Conservation (phyloP, 2,888 invertebrate genomes). For the Leptinotarsa haldemani region DNA sequence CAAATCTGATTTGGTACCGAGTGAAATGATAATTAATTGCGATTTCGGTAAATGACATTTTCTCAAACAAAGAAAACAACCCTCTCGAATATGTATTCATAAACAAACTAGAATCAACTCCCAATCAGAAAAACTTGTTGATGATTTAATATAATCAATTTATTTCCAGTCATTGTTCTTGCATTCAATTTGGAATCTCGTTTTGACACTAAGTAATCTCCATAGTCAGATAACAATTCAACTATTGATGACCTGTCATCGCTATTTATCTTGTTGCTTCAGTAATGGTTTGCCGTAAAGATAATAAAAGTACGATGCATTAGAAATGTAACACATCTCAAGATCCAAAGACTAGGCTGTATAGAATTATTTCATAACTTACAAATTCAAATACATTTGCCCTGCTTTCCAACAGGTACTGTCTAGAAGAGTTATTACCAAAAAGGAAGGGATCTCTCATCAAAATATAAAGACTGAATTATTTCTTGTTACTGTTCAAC, state of each 20-base stretch:
- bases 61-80: no score
- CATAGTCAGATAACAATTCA: slow-evolving; percentile 29
- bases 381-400: no score
- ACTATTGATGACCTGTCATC: slow-evolving; percentile 38
- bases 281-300: slow-evolving; percentile 5
- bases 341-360: no score
- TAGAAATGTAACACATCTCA: no score
- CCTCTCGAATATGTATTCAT: no score
- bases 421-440: no score
- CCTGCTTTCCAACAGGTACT: no score
- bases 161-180: not conserved
- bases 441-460: no score
- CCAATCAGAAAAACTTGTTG: no score
- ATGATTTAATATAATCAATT: not conserved
- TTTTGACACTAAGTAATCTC: slow-evolving; percentile 29
- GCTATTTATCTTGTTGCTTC: slow-evolving; percentile 17
- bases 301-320: not conserved
- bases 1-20: slow-evolving; percentile 1
- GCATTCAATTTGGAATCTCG: slow-evolving; percentile 11
- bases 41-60: no score
- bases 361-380: no score
- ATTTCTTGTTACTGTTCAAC: slow-evolving; percentile 12
- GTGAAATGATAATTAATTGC: not conserved
- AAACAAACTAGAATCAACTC: no score
- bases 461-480: not conserved